Base-by-base conservation (phyloP, 2,888 invertebrate genomes). In the Lutraria lutraria region DNA sequence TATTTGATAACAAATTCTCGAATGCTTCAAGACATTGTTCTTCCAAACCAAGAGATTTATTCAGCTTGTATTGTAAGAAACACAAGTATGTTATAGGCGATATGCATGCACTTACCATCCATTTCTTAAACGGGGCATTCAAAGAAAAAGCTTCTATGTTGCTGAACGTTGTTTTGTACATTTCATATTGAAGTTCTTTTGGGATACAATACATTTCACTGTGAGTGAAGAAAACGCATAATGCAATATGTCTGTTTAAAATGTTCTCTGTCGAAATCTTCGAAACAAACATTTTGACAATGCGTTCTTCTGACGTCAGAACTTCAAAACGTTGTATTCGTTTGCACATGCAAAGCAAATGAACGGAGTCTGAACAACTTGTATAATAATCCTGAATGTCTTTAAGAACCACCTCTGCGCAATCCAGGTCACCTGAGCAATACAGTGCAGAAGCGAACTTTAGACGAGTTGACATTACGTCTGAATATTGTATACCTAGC, bases 171-270 rank as follows among this genome's bases (percentile, higher is more conserved):
- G 19, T 34, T 34, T 34, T 31, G 34, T 34, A 76, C 76, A 76
- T 76, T 76, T 76, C 76, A 19, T 76, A 76, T 19, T 76, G 76
- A 34, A 76, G 76, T 76, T 76, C 76, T 31, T 76, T 76, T 76
- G 76, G 76, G 15, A 31, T 34, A 76, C 31, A 76, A 76, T 34
- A 34, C 15, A n/a, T 12, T 34, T 76, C 76, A 34, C 31, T 31
- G 0, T 15, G 76, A 31, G 34, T 34, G 34, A 76, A 76, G 31
- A 34, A 31, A 16, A 76, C 76, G 16, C 76, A 76, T 1, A 34
- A 31, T 0, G 76, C 76, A 8, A 76, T 8, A 16, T 76, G 15
- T 16, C 31, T 34, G 19, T 76, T 76, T 34, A 76, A 34, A 19
- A 76, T 25, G 3, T 16, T 31, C n/a, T 68, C 25, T 68, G 25